Evolutionary conservation across 2,797 vertebrate species (phyloP).

Genomic region (Lacerta agilis): DNA sequence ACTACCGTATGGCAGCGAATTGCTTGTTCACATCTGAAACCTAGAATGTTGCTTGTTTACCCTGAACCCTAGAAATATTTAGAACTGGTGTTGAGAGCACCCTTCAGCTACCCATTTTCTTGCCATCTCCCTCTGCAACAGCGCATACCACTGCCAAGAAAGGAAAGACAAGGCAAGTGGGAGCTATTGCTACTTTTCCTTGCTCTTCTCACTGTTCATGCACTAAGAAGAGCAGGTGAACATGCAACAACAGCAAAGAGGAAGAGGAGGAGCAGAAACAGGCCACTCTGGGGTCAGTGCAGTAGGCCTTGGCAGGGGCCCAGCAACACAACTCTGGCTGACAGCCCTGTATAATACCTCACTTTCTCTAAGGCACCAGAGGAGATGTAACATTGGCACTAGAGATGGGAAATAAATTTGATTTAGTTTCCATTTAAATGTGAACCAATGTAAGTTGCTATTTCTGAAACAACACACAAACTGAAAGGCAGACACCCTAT

Average conservation of each 20-base stretch:
- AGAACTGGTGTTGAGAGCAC: too few relatives aligned
- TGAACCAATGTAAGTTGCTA: too few relatives aligned
- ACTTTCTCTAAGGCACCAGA: background rate
- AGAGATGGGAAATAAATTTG: too few relatives aligned
- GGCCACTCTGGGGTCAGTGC: background rate
- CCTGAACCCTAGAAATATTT: too few relatives aligned
- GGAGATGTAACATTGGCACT: background rate
- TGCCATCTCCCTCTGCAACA: background rate
- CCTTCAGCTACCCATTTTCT: too few relatives aligned
- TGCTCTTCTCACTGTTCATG: background rate
- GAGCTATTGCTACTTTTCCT: background rate
- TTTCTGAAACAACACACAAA: too few relatives aligned
- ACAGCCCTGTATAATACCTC: background rate
- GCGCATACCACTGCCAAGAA: background rate
- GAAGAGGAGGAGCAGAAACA: background rate
- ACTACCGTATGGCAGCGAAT: too few relatives aligned
- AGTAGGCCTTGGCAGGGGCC: background rate
- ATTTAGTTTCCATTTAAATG: too few relatives aligned
- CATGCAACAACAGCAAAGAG: background rate
- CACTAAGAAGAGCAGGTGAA: background rate
- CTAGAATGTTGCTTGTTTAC: too few relatives aligned
- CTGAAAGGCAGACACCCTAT: too few relatives aligned
- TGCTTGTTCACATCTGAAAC: too few relatives aligned
- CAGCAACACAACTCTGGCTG: background rate
- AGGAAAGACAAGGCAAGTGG: background rate